Conservation (phyloP, 2,797 vertebrate genomes). For the Brachyalestes nurse region DNA sequence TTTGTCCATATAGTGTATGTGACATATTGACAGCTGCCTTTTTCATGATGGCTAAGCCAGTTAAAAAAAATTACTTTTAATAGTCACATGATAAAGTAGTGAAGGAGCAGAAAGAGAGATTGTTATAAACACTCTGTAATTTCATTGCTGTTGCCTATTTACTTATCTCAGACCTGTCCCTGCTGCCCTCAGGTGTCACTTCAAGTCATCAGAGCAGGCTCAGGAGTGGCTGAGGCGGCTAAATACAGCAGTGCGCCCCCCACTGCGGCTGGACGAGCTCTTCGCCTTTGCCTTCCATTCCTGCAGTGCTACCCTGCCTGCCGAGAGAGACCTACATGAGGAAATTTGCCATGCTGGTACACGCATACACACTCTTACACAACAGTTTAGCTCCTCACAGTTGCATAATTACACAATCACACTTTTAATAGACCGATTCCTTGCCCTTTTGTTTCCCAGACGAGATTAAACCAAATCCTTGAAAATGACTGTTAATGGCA, state of each 20-base stretch:
- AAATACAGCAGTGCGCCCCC: conserved; percentile 83
- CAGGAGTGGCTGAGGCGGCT: conserved; percentile 96
- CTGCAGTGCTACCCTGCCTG: conserved; percentile 92
- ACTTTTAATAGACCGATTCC: conserved; percentile 11
- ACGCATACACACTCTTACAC: conserved; percentile 9
- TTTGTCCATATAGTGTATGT: too few relatives aligned
- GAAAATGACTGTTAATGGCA: background rate
- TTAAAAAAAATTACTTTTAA: too few relatives aligned
- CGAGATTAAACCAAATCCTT: conserved; percentile 22
- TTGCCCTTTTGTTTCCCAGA: conserved; percentile 5
- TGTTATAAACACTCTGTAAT: background rate
- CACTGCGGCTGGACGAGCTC: conserved; percentile 90
- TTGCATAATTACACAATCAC: conserved; percentile 1
- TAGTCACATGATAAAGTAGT: too few relatives aligned
- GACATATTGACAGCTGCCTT: too few relatives aligned
- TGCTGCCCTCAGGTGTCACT: conserved; percentile 86
- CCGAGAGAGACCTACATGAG: conserved; percentile 91
- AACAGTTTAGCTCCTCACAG: background rate
- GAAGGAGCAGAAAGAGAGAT: too few relatives aligned
- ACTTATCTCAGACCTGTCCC: conserved; percentile 17
- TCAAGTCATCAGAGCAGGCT: conserved; percentile 93
- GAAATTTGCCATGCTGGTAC: conserved; percentile 92
- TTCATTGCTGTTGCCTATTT: background rate
- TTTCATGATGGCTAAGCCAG: too few relatives aligned
- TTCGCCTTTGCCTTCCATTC: conserved; percentile 97